Conservation (phyloP, 2,888 invertebrate genomes). For the Orchesella flavescens region DNA sequence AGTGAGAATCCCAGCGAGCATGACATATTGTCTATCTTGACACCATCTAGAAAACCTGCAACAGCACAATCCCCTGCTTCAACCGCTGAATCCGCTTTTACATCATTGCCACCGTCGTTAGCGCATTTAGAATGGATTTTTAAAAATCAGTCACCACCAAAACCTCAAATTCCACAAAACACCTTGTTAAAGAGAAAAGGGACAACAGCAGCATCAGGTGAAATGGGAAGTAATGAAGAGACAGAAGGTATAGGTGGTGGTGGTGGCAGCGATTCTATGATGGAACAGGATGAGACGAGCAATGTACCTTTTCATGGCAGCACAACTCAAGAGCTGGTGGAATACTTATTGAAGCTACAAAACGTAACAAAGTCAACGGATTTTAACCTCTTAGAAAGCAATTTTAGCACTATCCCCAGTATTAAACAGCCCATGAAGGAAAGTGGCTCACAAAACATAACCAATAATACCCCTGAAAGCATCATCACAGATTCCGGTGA, state of each 20-base stretch:
- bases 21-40: conserved; percentile 53
- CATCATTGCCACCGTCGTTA: conserved; percentile 65
- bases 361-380: conserved; percentile 27
- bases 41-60: conserved; percentile 44
- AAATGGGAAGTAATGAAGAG: conserved; percentile 29
- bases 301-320: conserved; percentile 41
- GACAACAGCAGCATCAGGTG: not conserved
- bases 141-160: conserved; percentile 70
- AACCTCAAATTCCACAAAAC: conserved; percentile 54
- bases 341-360: conserved; percentile 44
- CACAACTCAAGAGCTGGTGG: conserved; percentile 44
- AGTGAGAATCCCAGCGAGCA: conserved; percentile 37
- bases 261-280: conserved; percentile 60
- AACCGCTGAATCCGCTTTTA: not conserved
- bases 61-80: not conserved
- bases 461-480: not conserved
- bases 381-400: conserved; percentile 42
- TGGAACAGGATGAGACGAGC: conserved; percentile 66
- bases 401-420: not conserved
- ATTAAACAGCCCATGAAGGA: not conserved
- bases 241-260: conserved; percentile 15
- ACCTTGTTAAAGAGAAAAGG: conserved; percentile 38
- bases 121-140: conserved; percentile 71
- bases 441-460: not conserved
- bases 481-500: not conserved